Percentiles rank a stretch among this genome's conserved stretches.
Conservation (phyloP, 1,140 invertebrate species). For the Drosophila ananassae region DNA sequence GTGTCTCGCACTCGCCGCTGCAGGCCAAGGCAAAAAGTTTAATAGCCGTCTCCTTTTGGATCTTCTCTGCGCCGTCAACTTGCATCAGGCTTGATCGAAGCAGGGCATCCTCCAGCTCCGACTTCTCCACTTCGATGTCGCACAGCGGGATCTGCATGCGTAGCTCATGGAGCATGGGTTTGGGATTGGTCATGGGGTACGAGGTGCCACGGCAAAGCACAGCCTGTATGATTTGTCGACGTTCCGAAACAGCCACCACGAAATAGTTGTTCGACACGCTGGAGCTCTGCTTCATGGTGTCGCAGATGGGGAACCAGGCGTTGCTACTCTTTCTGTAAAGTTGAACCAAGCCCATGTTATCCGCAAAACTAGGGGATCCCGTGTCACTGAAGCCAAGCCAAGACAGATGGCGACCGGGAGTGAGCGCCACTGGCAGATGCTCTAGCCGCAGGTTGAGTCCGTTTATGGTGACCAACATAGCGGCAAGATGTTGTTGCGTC, state of each 20-base stretch:
- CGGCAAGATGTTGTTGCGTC: conserved; percentile 86
- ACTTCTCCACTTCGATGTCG: conserved; percentile 92
- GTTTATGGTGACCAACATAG: conserved; percentile 84
- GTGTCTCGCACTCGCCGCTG: conserved; percentile 91
- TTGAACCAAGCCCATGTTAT: conserved; percentile 88
- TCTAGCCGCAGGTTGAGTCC: conserved; percentile 66
- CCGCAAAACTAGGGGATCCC: conserved; percentile 89
- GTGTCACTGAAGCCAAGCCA: conserved; percentile 94
- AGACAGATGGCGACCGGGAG: conserved; percentile 87
- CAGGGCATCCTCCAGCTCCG: conserved; percentile 75
- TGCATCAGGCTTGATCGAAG: conserved; percentile 87
- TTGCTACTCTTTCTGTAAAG: conserved; percentile 87
- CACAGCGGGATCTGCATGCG: conserved; percentile 91
- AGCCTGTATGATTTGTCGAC: conserved; percentile 89
- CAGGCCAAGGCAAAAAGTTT: conserved; percentile 94
- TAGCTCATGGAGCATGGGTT: conserved; percentile 91
- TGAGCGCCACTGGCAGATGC: conserved; percentile 87
- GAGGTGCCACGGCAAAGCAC: conserved; percentile 94
- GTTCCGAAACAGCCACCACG: conserved; percentile 91
- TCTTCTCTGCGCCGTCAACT: conserved; percentile 84
- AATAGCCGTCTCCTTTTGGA: conserved; percentile 90
- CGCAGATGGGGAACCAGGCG: conserved; percentile 92
- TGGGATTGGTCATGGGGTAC: conserved; percentile 94
- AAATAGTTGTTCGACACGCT: conserved; percentile 93
- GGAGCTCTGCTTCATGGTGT: conserved; percentile 87